phyloP scores from a whole-genome alignment of 1,140 invertebrate species.

The Condylostylus longicornis region DNA sequence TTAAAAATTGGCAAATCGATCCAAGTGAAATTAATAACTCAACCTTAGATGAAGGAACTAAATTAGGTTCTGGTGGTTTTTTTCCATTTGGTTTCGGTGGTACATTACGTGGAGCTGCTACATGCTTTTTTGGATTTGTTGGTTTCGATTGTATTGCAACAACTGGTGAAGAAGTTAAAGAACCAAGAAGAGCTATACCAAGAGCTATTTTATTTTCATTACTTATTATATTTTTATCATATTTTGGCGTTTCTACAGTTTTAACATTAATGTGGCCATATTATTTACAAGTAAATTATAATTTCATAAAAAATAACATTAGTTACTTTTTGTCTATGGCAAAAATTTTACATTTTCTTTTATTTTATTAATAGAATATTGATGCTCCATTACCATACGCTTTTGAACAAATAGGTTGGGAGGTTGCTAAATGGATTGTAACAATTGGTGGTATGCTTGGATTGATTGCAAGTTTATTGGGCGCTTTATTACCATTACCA shows the following conservation, averaged over 20 bases:
- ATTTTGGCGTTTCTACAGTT: conserved; percentile 69
- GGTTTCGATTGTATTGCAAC: conserved; percentile 83
- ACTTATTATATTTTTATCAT: conserved; percentile 65
- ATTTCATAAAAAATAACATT: conserved; percentile 1
- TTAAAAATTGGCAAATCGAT: conserved; percentile 14
- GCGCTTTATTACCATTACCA: conserved; percentile 72
- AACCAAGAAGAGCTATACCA: conserved; percentile 76
- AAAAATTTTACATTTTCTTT: background rate
- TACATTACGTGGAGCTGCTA: conserved; percentile 64
- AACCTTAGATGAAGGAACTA: conserved; percentile 4
- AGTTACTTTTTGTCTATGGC: conserved; percentile 1
- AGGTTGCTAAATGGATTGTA: conserved; percentile 55
- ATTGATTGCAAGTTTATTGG: conserved; percentile 57
- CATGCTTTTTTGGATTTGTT: conserved; percentile 90
- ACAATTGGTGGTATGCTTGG: conserved; percentile 60
- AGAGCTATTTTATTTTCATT: conserved; percentile 68
- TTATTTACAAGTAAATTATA: conserved; percentile 42
- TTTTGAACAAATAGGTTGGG: conserved; percentile 53
- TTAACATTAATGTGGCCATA: conserved; percentile 75
- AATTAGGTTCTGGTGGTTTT: conserved; percentile 42
- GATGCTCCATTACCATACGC: conserved; percentile 56
- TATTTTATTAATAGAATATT: conserved; percentile 34
- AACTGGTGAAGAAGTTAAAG: conserved; percentile 52
- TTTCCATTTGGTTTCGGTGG: conserved; percentile 51
- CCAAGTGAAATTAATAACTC: conserved; percentile 13